phyloP scores from a whole-genome alignment of 2,888 invertebrate species.

The Diaperis boleti region DNA sequence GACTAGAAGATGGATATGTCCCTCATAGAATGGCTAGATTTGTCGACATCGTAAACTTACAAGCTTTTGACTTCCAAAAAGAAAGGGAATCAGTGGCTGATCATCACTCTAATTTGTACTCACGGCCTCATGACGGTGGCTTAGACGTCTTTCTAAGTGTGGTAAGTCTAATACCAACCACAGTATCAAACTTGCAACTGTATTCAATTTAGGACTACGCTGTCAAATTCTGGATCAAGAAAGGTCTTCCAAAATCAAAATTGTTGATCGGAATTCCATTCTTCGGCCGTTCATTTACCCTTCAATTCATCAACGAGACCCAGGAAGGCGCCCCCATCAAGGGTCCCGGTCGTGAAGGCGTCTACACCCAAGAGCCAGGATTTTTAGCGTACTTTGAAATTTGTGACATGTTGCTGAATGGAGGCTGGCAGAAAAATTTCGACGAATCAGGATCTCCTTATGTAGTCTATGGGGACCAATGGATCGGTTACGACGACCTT shows the following conservation, averaged over 20 bases:
- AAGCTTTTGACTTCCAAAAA: slow-evolving; percentile 74
- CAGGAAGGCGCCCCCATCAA: slow-evolving; percentile 71
- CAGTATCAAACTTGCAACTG: not conserved
- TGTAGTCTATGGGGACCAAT: slow-evolving; percentile 78
- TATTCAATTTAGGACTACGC: slow-evolving; percentile 72
- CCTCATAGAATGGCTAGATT: slow-evolving; percentile 71
- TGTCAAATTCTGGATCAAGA: slow-evolving; percentile 74
- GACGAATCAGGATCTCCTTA: slow-evolving; percentile 78
- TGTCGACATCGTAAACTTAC: slow-evolving; percentile 77
- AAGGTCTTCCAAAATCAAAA: slow-evolving; percentile 76
- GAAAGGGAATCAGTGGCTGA: slow-evolving; percentile 65
- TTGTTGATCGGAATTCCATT: slow-evolving; percentile 80
- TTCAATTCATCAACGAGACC: slow-evolving; percentile 69
- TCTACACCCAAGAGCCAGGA: slow-evolving; percentile 77
- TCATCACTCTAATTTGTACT: slow-evolving; percentile 69
- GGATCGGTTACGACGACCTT: slow-evolving; percentile 84
- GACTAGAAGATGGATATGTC: slow-evolving; percentile 77
- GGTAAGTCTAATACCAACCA: slow-evolving; percentile 57
- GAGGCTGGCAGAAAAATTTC: slow-evolving; percentile 59
- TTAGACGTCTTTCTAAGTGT: slow-evolving; percentile 70
- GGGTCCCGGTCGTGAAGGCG: slow-evolving; percentile 75
- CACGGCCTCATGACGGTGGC: slow-evolving; percentile 67
- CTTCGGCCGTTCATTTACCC: slow-evolving; percentile 79
- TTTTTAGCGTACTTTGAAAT: slow-evolving; percentile 81
- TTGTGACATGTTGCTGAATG: slow-evolving; percentile 62